These are phyloP conservation scores for Holacanthella duospinosa DNA, from an alignment of 2,888 invertebrate genomes.

Conservation along the genomic window DNA sequence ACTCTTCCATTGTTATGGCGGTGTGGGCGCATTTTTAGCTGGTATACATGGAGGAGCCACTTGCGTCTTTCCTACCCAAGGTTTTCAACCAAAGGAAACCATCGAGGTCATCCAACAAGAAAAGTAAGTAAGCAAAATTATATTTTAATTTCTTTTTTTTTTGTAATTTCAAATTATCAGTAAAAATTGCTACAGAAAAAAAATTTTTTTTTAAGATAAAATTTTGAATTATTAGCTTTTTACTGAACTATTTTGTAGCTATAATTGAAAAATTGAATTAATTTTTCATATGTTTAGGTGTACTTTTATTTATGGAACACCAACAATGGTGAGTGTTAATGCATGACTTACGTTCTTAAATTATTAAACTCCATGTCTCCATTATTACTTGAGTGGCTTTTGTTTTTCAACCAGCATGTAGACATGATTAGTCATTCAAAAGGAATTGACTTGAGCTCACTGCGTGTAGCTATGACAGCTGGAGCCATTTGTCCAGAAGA, in stretches of 20 bases:
- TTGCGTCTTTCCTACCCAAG: conserved; percentile 50
- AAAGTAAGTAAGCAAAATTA: conserved; percentile 46
- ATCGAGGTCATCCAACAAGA: conserved; percentile 53
- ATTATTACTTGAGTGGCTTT: too few species aligned
- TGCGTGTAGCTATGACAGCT: conserved; percentile 53
- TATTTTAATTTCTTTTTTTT: neutral
- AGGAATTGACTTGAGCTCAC: conserved; percentile 42
- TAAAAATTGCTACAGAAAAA: too few species aligned
- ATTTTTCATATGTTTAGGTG: conserved; percentile 47
- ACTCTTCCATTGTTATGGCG: conserved; percentile 72
- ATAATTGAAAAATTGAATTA: too few species aligned
- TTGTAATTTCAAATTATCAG: neutral
- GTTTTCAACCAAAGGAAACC: conserved; percentile 48
- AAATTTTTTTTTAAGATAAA: neutral
- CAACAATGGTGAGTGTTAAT: conserved; percentile 46
- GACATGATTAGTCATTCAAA: conserved; percentile 54
- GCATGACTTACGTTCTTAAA: too few species aligned
- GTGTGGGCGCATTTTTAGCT: conserved; percentile 52
- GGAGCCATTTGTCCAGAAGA: conserved; percentile 59
- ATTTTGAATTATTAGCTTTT: too few species aligned
- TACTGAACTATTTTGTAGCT: too few species aligned
- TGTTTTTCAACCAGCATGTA: conserved; percentile 56
- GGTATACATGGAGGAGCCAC: conserved; percentile 53
- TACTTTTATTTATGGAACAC: conserved; percentile 61
- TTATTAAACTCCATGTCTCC: too few species aligned